Conservation (phyloP, 1,140 invertebrate genomes). For the Drosophila lowei region DNA sequence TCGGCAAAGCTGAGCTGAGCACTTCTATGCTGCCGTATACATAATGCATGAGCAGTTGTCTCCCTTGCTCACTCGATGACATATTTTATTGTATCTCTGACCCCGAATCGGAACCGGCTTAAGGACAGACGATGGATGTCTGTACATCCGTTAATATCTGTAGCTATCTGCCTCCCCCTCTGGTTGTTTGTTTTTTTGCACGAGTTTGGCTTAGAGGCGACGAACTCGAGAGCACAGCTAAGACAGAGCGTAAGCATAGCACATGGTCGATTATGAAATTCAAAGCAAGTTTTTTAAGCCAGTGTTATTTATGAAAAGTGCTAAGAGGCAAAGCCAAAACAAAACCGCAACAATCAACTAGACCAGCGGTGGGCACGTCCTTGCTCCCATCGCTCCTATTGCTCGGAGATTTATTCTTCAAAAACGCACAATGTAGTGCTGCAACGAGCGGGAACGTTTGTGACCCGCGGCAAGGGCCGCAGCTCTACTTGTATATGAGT, state of each 20-base stretch:
- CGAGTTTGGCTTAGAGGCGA: conserved; percentile 18
- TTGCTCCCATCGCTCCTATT: no score
- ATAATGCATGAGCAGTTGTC: conserved; percentile 25
- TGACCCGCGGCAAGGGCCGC: no score
- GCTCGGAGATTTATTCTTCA: no score
- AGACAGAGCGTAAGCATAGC: conserved; percentile 22
- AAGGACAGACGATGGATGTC: conserved; percentile 64
- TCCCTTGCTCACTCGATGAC: conserved; percentile 22
- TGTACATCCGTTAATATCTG: not conserved
- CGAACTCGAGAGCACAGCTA: conserved; percentile 57
- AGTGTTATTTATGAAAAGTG: conserved; percentile 76
- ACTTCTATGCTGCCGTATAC: conserved; percentile 26
- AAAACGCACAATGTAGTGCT: no score
- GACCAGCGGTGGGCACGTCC: no score
- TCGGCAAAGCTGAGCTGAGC: not conserved
- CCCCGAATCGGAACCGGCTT: conserved; percentile 69
- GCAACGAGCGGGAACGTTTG: no score
- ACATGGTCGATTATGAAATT: conserved; percentile 55
- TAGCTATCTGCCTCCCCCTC: not conserved
- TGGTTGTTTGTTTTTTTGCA: conserved; percentile 15
- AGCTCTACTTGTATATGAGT: no score
- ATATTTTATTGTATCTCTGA: conserved; percentile 73
- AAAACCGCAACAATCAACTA: conserved; percentile 31
- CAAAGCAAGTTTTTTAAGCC: conserved; percentile 77
- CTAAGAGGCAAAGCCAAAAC: conserved; percentile 21